Evolutionary conservation across 2,797 vertebrate genomes (phyloP), one percentile per base, ranked within the genome.

Genomic region (Diplodus sargus): DNA sequence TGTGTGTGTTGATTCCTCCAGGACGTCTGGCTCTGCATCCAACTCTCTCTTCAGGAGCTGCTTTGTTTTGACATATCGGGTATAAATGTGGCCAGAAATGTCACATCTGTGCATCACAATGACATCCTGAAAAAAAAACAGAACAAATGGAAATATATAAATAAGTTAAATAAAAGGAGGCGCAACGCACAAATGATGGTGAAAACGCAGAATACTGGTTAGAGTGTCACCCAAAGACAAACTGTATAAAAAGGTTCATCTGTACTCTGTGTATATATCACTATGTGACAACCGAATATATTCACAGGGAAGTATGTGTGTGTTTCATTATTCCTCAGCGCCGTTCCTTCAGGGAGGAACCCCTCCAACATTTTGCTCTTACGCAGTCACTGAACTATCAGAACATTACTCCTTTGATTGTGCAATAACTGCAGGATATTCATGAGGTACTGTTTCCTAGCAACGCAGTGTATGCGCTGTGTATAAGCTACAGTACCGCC

Each of bases 381-480:
- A 72, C 42, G 5, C 78, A 64, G 52, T 67, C 61, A 64, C 59
- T 82, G 79, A 88, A 81, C 78, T 67, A 79, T 83, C 79, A 77
- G 64, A 87, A 78, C 69, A 59, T 82, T 63, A 71, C 43, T 85
- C 51, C 81, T 90, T 89, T 91, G 88, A 91, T 91, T 87, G 79
- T 81, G 73, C 67, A 84, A 79, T 78, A 76, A 88, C 74, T 82
- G 75, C 80, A 71, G 83, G 85, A 79, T 91, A 89, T 90, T 92
- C 85, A 89, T 83, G 82, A 89, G 83, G 52, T 81, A 18, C 90
- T 89, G 93, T 94, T 93, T 89, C 93, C 91, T 94, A 94, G 94
- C 94, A 95, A 94, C 94, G 85, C 86, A 83, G 81, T 66, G 70
- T 89, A 80, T 83, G 87, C 69, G 18, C 74, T 45, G 58, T 83